Base-by-base conservation (phyloP, 2,888 invertebrate genomes). In the Drosophila engyochracea region DNA sequence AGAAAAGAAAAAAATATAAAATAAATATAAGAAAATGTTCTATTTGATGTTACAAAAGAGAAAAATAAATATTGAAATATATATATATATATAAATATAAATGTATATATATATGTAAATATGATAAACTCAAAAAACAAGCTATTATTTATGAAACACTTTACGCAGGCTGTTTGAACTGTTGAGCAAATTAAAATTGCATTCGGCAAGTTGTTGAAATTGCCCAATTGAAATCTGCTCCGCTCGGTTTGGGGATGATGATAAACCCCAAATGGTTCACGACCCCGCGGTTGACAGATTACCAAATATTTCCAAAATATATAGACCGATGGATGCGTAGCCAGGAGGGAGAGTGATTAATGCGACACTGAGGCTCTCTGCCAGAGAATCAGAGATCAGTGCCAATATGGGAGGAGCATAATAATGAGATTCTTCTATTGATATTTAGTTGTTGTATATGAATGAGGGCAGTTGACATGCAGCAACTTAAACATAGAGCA, bases 1-100 rank as follows among this genome's bases (percentile, higher is more conserved):
- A 54, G 63, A 68, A 28, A 57, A 39, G 68, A 25, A 31, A 35
- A 63, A 54, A 64, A 49, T 2, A 57, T 6, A 22, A 9, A 64
- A 64, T 51, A 58, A 59, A 25, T 41, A 10, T 57, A 57, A 39
- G 37, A 66, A 79, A 85, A 82, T 91, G 89, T 91, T 91, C 90
- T 85, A 86, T 88, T 91, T 91, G 85, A 90, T 86, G 85, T 86
- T 86, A 82, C 60, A 91, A 91, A 87, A 74, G 81, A 91, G 54
- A 87, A 89, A 88, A 84, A 75, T 64, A 55, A 73, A 77, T 63
- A 81, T 53, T 57, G 58, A 64, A 67, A 67, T 44, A 22, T 22
- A 3, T 28, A 28, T 25, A 28, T 25, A 44, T 22, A 44, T 6
- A 44, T 6, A 47, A 9, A 44, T 44, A 41, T 12, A 41, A 12